These are phyloP conservation scores for Neopelma chrysocephalum DNA, from an alignment of 2,797 vertebrate genomes.

Conservation along the genomic window DNA sequence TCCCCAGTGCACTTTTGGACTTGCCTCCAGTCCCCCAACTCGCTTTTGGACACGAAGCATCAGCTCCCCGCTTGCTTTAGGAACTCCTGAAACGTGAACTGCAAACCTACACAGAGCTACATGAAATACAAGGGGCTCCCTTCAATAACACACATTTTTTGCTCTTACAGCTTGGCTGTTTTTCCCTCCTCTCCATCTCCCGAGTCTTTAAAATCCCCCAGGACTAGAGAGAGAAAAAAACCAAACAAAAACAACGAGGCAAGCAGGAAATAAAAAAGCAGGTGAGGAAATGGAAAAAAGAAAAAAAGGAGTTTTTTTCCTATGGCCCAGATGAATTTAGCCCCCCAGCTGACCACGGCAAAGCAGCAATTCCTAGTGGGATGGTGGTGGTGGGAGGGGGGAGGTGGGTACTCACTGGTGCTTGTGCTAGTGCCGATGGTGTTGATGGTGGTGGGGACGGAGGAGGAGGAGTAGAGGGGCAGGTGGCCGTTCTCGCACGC, in stretches of 20 bases:
- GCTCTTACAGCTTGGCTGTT: background rate
- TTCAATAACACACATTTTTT: rapidly evolving
- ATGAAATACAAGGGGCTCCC: background rate
- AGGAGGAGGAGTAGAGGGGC: conserved; percentile 93
- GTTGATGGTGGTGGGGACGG: conserved; percentile 94
- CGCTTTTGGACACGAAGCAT: background rate
- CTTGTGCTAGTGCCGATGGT: conserved; percentile 91
- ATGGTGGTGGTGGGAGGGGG: background rate
- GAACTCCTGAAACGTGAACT: background rate
- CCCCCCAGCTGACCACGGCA: conserved; percentile 1
- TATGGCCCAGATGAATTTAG: background rate
- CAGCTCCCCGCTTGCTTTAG: background rate
- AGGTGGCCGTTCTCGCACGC: conserved; percentile 94
- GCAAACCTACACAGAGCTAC: background rate
- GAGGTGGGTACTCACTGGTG: conserved; percentile 83
- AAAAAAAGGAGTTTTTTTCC: background rate
- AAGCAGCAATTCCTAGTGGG: background rate
- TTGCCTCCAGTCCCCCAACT: background rate
- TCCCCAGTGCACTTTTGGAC: background rate
- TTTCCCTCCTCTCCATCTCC: background rate
- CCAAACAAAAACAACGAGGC: background rate
- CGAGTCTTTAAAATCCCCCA: background rate
- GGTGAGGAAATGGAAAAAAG: background rate
- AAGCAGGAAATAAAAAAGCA: background rate
- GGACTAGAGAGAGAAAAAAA: background rate